Percentiles rank a stretch among this genome's conserved stretches.
Evolutionary conservation across 2,888 invertebrate genomes (phyloP).

Genomic region (Apantesis nais): DNA sequence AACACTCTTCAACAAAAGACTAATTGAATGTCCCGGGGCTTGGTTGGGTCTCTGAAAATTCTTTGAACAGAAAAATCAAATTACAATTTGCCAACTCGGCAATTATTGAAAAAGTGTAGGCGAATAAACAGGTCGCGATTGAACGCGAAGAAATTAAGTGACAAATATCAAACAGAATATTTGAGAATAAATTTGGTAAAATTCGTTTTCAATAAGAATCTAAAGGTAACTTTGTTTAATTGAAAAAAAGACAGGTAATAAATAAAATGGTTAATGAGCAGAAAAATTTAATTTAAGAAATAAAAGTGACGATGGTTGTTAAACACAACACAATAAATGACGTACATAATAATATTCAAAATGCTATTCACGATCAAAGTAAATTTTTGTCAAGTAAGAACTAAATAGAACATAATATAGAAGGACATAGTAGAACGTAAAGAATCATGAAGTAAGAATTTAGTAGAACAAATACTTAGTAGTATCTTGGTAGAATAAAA

Average conservation of each 20-base stretch:
- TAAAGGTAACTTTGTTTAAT: not conserved
- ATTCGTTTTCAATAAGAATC: not conserved
- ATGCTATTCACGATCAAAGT: not conserved
- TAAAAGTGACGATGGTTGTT: no score
- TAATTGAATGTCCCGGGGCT: not conserved
- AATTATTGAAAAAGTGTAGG: not conserved
- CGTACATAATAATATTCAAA: not conserved
- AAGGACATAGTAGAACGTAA: no score
- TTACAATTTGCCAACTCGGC: not conserved
- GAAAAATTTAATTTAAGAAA: no score
- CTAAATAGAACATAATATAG: no score
- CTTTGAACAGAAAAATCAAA: not conserved
- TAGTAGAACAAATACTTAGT: no score
- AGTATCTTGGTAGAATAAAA: no score
- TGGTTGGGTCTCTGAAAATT: not conserved
- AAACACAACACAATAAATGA: no score
- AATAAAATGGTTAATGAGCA: no score
- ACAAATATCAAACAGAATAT: not conserved
- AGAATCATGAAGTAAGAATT: no score
- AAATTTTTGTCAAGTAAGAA: not conserved
- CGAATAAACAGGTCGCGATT: not conserved
- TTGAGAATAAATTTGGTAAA: not conserved
- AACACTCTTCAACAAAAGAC: not conserved
- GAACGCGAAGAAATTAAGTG: not conserved
- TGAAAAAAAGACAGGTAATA: not conserved